Base-by-base conservation (phyloP, 1,140 invertebrate species). In the Temnothorax longispinosus region DNA sequence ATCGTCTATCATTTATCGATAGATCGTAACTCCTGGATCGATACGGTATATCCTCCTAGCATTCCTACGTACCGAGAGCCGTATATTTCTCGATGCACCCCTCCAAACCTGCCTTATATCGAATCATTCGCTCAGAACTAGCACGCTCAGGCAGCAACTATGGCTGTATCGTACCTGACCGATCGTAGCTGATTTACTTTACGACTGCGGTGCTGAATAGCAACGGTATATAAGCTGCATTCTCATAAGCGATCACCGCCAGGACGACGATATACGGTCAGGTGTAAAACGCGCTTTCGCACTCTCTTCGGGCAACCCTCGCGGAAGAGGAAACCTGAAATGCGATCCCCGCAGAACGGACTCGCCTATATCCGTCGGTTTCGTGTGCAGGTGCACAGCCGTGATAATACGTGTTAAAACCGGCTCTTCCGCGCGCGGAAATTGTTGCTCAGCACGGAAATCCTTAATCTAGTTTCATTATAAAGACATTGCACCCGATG, bases 141-240 rank as follows among this genome's bases (percentile, higher is more conserved):
- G 86, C 89, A 82, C 78, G 88, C 21, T 38, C 21, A 38, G 38
- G 52, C 65, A n/a, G 27, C 62, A 15, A 76, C 82, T 76, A 47
- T 32, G 58, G 80, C 85, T 81, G 50, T 60, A 82, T 84, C 80
- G 56, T 58, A 62, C 18, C 69, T n/a, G 44, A 35, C 80, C 87
- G 85, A 87, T 91, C 87, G 82, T 84, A 86, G 54, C 77, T 80
- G 89, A 91, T 91, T 91, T 91, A 91, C 88, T 91, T 91, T 89
- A 91, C 62, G 84, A 88, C 77, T 86, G 27, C 27, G 38, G 72
- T 56, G 44, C 15, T 75, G 87, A 72, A 90, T 50, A 71, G 71
- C 75, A 81, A 76, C 87, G 67, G 78, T 72, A 76, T 90, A 88
- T 58, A 86, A 76, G 44, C 18, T 44, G 11, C 41, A 69, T 80